Evolutionary conservation across 2,888 invertebrate genomes (phyloP).

Genomic region (Archips crataeganus): DNA sequence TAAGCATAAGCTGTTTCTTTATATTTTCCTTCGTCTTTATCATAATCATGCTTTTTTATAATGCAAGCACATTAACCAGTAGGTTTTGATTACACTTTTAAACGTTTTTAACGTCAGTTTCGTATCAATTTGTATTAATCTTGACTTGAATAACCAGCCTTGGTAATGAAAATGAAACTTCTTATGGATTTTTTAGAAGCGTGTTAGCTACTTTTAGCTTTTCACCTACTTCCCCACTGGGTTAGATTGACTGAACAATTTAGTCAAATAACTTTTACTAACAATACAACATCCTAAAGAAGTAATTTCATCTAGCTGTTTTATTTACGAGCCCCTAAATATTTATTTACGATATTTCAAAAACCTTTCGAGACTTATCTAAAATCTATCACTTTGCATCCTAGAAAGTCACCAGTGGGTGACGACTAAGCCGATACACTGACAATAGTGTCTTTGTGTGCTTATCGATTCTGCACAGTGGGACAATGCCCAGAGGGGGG

Average conservation of each 20-base stretch:
- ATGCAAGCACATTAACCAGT: background rate
- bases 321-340: background rate
- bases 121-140: background rate
- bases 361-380: slow-evolving; percentile 12
- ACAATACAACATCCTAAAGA: too few species aligned
- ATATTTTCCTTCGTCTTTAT: background rate
- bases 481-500: slow-evolving; percentile 48
- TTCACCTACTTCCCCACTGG: too few species aligned
- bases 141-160: background rate
- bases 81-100: background rate
- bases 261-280: too few species aligned
- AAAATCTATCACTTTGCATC: slow-evolving; percentile 21
- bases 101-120: background rate
- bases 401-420: background rate
- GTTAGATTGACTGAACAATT: too few species aligned
- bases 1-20: background rate
- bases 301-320: too few species aligned
- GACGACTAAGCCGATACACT: slow-evolving; percentile 40
- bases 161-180: background rate
- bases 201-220: background rate
- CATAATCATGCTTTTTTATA: background rate
- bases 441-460: slow-evolving; percentile 53
- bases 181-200: background rate
- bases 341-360: background rate
- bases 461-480: slow-evolving; percentile 54